Conservation (phyloP, 2,113 vertebrate genomes). For the Dipodomys stephensi region DNA sequence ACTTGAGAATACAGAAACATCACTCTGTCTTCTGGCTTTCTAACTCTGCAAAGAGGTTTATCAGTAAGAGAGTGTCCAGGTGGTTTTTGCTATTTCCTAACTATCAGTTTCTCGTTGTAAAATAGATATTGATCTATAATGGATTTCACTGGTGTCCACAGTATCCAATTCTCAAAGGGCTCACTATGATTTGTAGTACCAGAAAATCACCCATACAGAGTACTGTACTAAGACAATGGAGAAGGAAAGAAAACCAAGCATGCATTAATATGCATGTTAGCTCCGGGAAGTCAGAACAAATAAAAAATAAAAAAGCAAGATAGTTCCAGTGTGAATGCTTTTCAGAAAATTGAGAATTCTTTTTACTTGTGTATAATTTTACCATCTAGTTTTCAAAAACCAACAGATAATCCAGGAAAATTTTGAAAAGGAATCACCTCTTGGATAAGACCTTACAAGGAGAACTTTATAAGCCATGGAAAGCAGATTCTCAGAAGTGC, state of each 20-base stretch:
- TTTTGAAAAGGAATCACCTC: not conserved
- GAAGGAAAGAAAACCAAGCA: not conserved
- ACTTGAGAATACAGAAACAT: not conserved
- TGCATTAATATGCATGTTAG: not conserved
- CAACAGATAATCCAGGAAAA: not conserved
- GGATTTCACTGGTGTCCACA: slow-evolving; percentile 29
- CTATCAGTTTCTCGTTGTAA: slow-evolving; percentile 41
- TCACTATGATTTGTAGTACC: not conserved
- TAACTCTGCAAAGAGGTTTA: not conserved
- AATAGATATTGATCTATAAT: slow-evolving; percentile 38
- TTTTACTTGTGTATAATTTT: slow-evolving; percentile 9
- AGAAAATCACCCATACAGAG: slow-evolving; percentile 8
- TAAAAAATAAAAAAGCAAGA: not conserved
- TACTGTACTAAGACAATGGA: slow-evolving; percentile 32
- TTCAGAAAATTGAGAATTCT: slow-evolving; percentile 40
- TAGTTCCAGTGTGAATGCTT: not conserved
- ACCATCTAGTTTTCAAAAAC: slow-evolving; percentile 45
- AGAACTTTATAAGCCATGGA: slow-evolving; percentile 36
- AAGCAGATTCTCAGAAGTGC: slow-evolving; percentile 39
- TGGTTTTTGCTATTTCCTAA: slow-evolving; percentile 32
- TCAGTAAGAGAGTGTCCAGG: not conserved
- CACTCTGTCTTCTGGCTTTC: not conserved
- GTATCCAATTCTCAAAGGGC: not conserved
- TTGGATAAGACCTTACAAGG: slow-evolving; percentile 27
- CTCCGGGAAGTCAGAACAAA: not conserved